These are phyloP conservation scores for Spea bombifrons DNA, from an alignment of 2,113 vertebrate genomes.

Conservation along the genomic window DNA sequence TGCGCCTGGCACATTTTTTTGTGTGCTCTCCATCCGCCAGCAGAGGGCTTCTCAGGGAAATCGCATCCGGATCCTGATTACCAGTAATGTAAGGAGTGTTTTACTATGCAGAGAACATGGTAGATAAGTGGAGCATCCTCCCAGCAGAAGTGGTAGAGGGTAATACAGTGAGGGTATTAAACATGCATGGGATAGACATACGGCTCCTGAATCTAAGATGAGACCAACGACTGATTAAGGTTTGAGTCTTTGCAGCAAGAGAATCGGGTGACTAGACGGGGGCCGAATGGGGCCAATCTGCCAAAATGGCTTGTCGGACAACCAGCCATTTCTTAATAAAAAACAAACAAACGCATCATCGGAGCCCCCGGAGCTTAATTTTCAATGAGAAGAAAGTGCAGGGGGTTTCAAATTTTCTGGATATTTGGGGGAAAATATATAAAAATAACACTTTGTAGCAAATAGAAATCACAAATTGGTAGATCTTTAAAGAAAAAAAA, in stretches of 20 bases:
- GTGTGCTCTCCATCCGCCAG: constrained; percentile 4
- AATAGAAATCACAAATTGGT: not conserved
- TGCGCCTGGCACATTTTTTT: not conserved
- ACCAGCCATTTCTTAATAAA: constrained; percentile 2
- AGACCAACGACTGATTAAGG: too few relatives aligned
- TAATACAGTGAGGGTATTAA: too few relatives aligned
- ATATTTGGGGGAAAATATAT: not conserved
- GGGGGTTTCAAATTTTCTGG: not conserved
- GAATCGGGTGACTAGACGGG: too few relatives aligned
- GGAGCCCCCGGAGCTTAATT: constrained; percentile 25
- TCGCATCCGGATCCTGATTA: constrained; percentile 4
- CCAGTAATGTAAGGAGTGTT: too few relatives aligned
- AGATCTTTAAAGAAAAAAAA: not conserved
- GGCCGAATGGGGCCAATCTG: too few relatives aligned
- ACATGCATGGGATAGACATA: too few relatives aligned
- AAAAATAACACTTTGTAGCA: not conserved
- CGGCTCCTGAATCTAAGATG: too few relatives aligned
- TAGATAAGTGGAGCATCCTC: too few relatives aligned
- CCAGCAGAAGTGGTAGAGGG: too few relatives aligned
- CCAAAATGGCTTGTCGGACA: too few relatives aligned
- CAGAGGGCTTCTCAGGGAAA: constrained; percentile 32
- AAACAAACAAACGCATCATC: constrained; percentile 20
- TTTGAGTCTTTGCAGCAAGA: too few relatives aligned
- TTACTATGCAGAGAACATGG: too few relatives aligned
- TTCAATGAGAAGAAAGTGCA: constrained; percentile 26